Conservation (phyloP, 2,113 vertebrate species). For the Phaetusa simplex region DNA sequence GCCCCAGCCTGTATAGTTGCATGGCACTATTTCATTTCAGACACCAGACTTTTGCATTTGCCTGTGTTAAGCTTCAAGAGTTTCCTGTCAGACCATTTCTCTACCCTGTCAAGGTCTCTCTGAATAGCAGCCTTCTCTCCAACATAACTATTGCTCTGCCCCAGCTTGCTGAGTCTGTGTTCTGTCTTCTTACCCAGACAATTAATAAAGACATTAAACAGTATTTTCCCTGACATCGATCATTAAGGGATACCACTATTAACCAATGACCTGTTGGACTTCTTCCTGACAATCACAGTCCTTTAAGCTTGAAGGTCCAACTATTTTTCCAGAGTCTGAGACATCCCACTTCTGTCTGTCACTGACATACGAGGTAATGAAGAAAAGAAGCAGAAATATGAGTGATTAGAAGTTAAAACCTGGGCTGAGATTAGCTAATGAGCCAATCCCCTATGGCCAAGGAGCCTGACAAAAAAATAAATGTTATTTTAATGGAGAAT, state of each 20-base stretch:
- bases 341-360: not conserved
- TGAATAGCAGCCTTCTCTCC: not conserved
- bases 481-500: not conserved
- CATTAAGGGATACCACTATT: not conserved
- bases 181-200: not conserved
- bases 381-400: not conserved
- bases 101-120: not conserved
- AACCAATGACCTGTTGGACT: not conserved
- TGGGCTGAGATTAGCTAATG: not conserved
- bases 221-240: not conserved
- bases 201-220: not conserved
- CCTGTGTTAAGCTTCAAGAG: not conserved
- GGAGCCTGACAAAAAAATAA: not conserved
- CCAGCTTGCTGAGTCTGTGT: not conserved
- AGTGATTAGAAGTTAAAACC: not conserved
- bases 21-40: not conserved
- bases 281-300: not conserved
- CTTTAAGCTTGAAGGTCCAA: not conserved
- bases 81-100: not conserved
- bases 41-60: not conserved
- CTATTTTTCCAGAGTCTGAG: not conserved
- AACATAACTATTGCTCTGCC: not conserved
- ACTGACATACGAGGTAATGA: not conserved
- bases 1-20: not conserved
- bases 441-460: not conserved